phyloP scores from a whole-genome alignment of 30 jellyfish, hydroid and myxozoan genomes.

The Mastigias papua region DNA sequence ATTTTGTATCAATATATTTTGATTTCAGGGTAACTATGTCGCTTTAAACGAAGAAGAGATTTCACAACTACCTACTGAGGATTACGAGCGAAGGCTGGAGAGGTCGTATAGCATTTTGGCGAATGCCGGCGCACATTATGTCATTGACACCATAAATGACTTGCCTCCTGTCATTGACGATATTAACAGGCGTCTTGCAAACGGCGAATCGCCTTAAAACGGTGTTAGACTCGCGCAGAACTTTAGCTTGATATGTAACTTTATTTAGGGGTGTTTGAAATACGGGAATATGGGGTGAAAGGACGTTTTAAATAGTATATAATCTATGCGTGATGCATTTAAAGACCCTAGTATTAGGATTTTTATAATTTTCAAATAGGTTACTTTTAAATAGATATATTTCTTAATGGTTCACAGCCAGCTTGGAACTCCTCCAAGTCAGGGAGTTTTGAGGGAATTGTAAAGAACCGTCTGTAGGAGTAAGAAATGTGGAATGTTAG shows the following conservation, averaged over 20 bases:
- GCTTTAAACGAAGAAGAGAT: slow-evolving; percentile 95
- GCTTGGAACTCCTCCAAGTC: background rate
- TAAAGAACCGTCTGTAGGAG: too few species aligned
- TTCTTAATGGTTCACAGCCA: background rate
- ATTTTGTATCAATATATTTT: background rate
- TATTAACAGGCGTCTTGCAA: slow-evolving; percentile 95
- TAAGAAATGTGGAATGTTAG: too few species aligned
- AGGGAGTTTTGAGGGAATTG: background rate
- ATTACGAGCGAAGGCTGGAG: slow-evolving; percentile 87
- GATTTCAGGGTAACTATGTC: slow-evolving; percentile 91
- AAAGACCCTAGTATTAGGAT: too few species aligned
- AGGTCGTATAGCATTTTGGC: slow-evolving; percentile 82
- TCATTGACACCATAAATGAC: slow-evolving; percentile 96
- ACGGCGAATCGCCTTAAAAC: slow-evolving; percentile 88
- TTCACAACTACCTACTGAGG: slow-evolving; percentile 74
- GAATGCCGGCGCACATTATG: slow-evolving; percentile 98
- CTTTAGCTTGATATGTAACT: background rate
- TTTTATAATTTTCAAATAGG: too few species aligned
- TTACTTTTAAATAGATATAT: too few species aligned
- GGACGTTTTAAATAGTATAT: too few species aligned
- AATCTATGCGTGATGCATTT: too few species aligned
- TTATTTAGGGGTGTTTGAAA: background rate
- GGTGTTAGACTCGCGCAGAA: background rate
- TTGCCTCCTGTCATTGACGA: slow-evolving; percentile 94
- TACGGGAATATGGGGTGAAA: background rate